Conservation (phyloP, 2,113 vertebrate species). For the Elgaria multicarinata region DNA sequence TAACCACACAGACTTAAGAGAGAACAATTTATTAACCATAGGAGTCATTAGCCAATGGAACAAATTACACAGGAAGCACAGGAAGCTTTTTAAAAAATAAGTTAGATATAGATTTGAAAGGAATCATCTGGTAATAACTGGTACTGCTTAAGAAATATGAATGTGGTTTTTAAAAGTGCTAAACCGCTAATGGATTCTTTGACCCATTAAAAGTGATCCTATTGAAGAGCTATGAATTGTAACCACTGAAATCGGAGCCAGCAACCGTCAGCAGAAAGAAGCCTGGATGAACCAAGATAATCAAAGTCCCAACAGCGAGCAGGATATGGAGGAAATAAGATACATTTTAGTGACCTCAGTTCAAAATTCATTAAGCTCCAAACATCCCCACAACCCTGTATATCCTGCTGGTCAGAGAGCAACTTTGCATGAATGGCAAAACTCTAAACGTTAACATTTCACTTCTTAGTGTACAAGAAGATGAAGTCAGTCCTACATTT, state of each 20-base stretch:
- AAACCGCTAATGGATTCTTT: background rate
- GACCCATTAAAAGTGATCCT: background rate
- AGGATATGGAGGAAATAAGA: slow-evolving; percentile 19
- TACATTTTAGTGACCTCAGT: slow-evolving; percentile 1
- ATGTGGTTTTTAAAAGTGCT: background rate
- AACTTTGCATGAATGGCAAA: background rate
- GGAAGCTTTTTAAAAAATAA: background rate
- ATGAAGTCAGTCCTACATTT: background rate
- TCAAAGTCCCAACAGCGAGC: background rate
- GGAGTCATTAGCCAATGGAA: background rate
- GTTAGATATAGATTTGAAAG: background rate
- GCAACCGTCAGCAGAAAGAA: background rate
- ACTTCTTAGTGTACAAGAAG: background rate
- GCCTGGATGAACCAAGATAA: background rate
- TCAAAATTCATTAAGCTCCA: background rate
- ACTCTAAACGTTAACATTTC: background rate
- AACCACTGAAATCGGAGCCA: background rate
- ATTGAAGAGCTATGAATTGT: background rate
- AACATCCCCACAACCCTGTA: background rate
- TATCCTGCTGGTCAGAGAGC: too few relatives aligned
- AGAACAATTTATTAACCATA: background rate
- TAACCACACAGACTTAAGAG: background rate
- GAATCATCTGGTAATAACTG: background rate
- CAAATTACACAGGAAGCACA: background rate
- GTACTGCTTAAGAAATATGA: background rate